Conservation (phyloP, 2,797 vertebrate genomes). For the Sebastes hubbsi region DNA sequence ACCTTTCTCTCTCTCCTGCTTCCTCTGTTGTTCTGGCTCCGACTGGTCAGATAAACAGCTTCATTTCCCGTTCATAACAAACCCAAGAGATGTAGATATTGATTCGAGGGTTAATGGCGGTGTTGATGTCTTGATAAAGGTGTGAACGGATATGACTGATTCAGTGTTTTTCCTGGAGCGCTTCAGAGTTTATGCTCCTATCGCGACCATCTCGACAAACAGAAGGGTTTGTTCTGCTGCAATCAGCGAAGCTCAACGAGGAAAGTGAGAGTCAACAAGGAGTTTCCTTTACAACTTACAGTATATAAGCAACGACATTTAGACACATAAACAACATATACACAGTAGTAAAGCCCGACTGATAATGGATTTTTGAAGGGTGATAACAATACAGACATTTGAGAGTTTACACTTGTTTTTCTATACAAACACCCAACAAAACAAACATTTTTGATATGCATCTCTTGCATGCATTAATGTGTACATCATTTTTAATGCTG, state of each 20-base stretch:
- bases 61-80: conserved; percentile 32
- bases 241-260: conserved; percentile 43
- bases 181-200: conserved; percentile 35
- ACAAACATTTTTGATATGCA: not conserved
- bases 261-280: conserved; percentile 55
- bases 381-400: not conserved
- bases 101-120: conserved; percentile 49
- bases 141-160: conserved; percentile 32
- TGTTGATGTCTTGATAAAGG: conserved; percentile 53
- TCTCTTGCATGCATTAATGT: not conserved
- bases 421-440: not conserved
- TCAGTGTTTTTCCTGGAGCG: conserved; percentile 23
- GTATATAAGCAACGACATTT: conserved; percentile 20
- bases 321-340: conserved; percentile 15
- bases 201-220: conserved; percentile 51
- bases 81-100: conserved; percentile 44
- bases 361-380: not conserved
- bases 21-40: conserved; percentile 26
- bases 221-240: conserved; percentile 35
- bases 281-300: conserved; percentile 38
- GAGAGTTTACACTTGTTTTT: not conserved
- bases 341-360: not conserved
- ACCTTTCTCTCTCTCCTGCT: conserved; percentile 33
- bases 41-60: conserved; percentile 51
- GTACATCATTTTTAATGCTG: too few relatives aligned